Conservation (phyloP, 2,797 vertebrate species). For the Anguilla megastoma region DNA sequence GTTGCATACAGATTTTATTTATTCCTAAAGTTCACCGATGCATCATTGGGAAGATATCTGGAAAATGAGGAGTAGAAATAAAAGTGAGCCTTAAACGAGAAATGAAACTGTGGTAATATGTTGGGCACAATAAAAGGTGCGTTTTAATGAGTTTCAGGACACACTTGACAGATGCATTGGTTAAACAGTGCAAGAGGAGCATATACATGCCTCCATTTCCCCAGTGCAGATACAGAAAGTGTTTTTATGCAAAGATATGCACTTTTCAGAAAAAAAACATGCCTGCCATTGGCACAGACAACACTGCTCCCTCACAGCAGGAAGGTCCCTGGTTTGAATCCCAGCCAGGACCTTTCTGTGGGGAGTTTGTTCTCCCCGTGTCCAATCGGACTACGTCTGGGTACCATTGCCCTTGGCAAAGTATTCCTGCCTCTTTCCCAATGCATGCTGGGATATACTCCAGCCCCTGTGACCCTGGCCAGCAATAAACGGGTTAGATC, state of each 20-base stretch:
- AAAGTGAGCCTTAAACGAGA: background rate
- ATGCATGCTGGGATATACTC: too few species aligned
- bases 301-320: too few species aligned
- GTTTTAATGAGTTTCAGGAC: background rate
- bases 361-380: too few species aligned
- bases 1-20: background rate
- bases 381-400: too few species aligned
- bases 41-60: background rate
- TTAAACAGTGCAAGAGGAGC: background rate
- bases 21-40: background rate
- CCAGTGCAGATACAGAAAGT: background rate
- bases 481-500: too few species aligned
- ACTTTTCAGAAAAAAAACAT: background rate
- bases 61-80: background rate
- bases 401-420: too few species aligned
- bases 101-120: background rate
- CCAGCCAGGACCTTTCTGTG: too few species aligned
- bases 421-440: too few species aligned
- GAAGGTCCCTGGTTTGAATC: too few species aligned
- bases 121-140: background rate
- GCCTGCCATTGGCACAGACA: too few species aligned
- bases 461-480: too few species aligned
- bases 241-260: background rate
- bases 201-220: background rate
- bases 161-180: background rate